Percentiles rank a stretch among this genome's conserved stretches.
phyloP scores from a whole-genome alignment of 1,140 invertebrate genomes.

The Drosophila kikkawai region DNA sequence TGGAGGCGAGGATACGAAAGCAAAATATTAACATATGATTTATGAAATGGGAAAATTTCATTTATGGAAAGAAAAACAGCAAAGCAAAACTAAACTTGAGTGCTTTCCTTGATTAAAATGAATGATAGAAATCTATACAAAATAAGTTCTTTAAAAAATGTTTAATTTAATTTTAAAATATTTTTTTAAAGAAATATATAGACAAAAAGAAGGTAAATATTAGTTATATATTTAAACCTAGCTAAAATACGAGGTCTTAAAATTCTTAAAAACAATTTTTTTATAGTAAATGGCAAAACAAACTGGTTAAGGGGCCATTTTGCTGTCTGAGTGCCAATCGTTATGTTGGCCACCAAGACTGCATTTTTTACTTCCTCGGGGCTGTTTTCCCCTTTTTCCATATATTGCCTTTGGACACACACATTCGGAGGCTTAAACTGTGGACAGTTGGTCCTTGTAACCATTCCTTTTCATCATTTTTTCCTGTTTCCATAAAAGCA shows the following conservation, averaged over 20 bases:
- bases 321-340: conserved; percentile 13
- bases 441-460: not conserved
- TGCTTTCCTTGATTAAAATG: not conserved
- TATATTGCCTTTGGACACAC: conserved; percentile 1
- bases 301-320: conserved; percentile 3
- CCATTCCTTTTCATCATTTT: not conserved
- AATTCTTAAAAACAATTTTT: not conserved
- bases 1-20: conserved; percentile 10
- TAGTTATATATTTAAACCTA: too few species aligned
- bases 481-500: conserved; percentile 13
- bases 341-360: not conserved
- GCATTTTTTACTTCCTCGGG: not conserved
- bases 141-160: not conserved
- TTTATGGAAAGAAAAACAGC: not conserved
- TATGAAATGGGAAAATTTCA: conserved; percentile 21
- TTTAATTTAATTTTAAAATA: too few species aligned
- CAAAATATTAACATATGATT: conserved; percentile 63
- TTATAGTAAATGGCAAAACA: too few species aligned
- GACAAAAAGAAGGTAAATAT: too few species aligned
- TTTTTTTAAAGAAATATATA: too few species aligned
- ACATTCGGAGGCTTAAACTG: conserved; percentile 18
- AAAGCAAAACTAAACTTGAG: not conserved
- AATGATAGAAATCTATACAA: not conserved
- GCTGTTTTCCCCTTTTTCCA: conserved; percentile 2
- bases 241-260: too few species aligned